Base-by-base conservation (phyloP, 2,888 invertebrate species). In the Melanostoma scalare region DNA sequence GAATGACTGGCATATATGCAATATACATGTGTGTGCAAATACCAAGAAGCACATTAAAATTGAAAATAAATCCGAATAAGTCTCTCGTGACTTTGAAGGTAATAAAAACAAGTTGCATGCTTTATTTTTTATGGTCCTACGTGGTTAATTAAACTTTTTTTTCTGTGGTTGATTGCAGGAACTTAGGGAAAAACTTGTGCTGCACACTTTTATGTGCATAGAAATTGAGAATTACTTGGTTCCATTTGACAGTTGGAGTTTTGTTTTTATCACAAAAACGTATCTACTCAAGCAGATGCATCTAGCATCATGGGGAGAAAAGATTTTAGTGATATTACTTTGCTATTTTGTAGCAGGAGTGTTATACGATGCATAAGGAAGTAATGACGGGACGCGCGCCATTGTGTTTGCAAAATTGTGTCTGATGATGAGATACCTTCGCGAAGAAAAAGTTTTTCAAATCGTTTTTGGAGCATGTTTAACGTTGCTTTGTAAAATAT, bases 51-150 rank as follows among this genome's bases (percentile, higher is more conserved):
- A 50, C 42, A 69, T 69, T 36, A 69, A 69, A 69, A 56, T 56
- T 55, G 56, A 69, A 69, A 69, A 55, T 44, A 68, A 56, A 55
- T 55, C 68, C 44, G 55, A 46, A 53, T 61, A 68, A 68, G 68
- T 68, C 68, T 53, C 46, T 46, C 42, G 53, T 46, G 55, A 56
- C 53, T 68, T 55, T 68, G 53, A n/a, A 46, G 55, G 55, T 53
- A 56, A 56, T 68, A 68, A 69, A 69, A 69, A 46, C 46, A 69
- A 55, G 69, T 69, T 69, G 56, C 69, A 69, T 56, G 69, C 53
- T 69, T 10, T 20, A 20, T 20, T 20, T 48, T 69, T 69, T 69
- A 56, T 56, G 46, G 38, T 31, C 10, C 68, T 56, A 69, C 69
- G 69, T 69, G 69, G 69, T 55, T 56, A 69, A 69, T 69, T 69